Conservation (phyloP, 2,888 invertebrate genomes). For the Flexamia atlantica region DNA sequence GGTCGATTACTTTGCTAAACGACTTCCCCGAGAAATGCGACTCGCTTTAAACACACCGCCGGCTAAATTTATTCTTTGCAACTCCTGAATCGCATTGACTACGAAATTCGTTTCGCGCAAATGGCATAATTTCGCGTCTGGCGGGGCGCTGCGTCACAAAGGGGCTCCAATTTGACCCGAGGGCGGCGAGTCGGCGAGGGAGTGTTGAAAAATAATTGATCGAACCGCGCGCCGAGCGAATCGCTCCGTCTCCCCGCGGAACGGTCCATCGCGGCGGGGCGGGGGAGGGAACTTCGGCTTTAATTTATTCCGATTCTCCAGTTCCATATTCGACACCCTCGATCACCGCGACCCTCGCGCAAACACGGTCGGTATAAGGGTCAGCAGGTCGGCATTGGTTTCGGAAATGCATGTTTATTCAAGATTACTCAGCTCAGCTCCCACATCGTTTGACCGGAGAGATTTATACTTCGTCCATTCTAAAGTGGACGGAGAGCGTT, state of each 20-base stretch:
- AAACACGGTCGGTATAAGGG: background rate
- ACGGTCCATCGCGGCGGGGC: background rate
- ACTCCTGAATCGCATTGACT: conserved; percentile 26
- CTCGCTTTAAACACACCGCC: conserved; percentile 7
- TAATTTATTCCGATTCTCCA: conserved; percentile 43
- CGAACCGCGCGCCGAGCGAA: conserved; percentile 27
- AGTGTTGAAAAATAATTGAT: conserved; percentile 58
- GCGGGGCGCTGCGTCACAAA: conserved; percentile 24
- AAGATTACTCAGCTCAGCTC: too few relatives aligned
- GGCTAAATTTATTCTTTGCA: conserved; percentile 30
- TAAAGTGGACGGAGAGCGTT: too few relatives aligned
- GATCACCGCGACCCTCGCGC: background rate
- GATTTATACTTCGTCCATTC: too few relatives aligned
- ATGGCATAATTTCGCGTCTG: conserved; percentile 31
- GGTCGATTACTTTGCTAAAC: conserved; percentile 16
- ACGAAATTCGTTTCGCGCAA: conserved; percentile 40
- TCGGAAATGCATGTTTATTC: background rate
- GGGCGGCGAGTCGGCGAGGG: background rate
- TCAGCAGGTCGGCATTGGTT: background rate
- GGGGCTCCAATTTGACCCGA: conserved; percentile 12
- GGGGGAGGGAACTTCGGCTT: conserved; percentile 52
- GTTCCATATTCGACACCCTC: conserved; percentile 19
- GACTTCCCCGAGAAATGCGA: conserved; percentile 32
- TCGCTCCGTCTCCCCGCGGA: conserved; percentile 17
- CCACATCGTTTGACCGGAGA: too few relatives aligned